Evolutionary conservation across 2,888 invertebrate species (phyloP), one percentile per base, ranked within the genome.

Genomic region (Thalpophila matura): DNA sequence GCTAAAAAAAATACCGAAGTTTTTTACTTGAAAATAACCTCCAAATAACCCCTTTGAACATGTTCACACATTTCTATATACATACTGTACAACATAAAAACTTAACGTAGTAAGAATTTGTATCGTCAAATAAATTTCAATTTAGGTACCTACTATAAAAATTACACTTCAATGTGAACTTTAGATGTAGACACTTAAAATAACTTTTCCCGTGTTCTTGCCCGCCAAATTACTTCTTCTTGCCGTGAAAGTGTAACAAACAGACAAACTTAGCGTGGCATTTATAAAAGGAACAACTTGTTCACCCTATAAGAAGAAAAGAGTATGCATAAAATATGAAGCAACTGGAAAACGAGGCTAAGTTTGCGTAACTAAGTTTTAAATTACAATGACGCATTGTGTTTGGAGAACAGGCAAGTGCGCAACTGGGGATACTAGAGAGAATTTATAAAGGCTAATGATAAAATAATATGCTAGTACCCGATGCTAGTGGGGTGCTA

Each of bases 301-400:
- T 43, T 49, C 22, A 40, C 33, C 22, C n/a, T 49, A 3, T 43
- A 37, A 33, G 22, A 58, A 18, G 31, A 24, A 22, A 31, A 33
- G 33, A 67, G 27, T 47, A 66, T 69, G 62, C 55, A 67, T 69
- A 55, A 62, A 55, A 62, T 45, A 67, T 67, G 45, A 67, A 35
- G 43, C 9, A 20, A 37, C 33, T 38, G 43, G 55, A 29, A 53
- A 40, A 26, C 12, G 31, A 9, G 31, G 29, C 35, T 42, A 57
- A 65, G 47, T 49, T 49, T n/a, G 7, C 33, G n/a, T 9, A 5
- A 18, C 10, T 16, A 69, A 69, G 67, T 55, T 69, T 45, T 55
- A 69, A 69, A 67, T 69, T 50, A 69, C 38, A 67, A 55, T 62
- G 49, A 67, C 43, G 49, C 42, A 57, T 57, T 45, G 47, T 54